phyloP scores from a whole-genome alignment of 2,113 vertebrate genomes.

The Atractosteus spatula region DNA sequence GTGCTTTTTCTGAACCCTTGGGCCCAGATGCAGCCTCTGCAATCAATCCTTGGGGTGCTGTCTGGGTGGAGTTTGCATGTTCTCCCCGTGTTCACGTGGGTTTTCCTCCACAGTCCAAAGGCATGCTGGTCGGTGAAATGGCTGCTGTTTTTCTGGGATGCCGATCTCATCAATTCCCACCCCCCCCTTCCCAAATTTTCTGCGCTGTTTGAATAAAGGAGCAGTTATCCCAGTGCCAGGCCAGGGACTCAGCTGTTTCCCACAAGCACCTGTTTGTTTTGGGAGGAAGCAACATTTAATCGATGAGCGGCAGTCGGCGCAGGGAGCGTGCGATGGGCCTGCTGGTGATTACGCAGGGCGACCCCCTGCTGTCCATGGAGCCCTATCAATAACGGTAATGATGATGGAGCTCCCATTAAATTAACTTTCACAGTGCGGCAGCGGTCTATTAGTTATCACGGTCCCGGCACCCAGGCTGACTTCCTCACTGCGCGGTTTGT shows the following conservation, averaged over 20 bases:
- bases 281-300: constrained; percentile 42
- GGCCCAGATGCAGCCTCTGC: too few species aligned
- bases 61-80: too few species aligned
- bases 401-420: constrained; percentile 34
- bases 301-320: constrained; percentile 42
- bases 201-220: constrained; percentile 21
- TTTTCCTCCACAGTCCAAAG: too few species aligned
- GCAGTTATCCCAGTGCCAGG: too few species aligned
- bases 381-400: constrained; percentile 38
- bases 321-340: constrained; percentile 17
- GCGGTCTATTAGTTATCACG: constrained; percentile 28
- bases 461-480: not conserved
- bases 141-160: too few species aligned
- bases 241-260: not conserved
- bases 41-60: too few species aligned
- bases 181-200: not conserved
- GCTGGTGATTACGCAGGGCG: constrained; percentile 15
- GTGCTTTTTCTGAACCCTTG: too few species aligned
- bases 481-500: not conserved
- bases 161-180: not conserved
- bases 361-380: constrained; percentile 10
- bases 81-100: too few species aligned
- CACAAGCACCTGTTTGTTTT: constrained; percentile 25
- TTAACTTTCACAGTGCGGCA: constrained; percentile 29
- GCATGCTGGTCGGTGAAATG: too few species aligned